Percentiles rank a stretch among this genome's conserved stretches.
phyloP scores from a whole-genome alignment of 2,888 invertebrate genomes.

The Ormia ochracea region DNA sequence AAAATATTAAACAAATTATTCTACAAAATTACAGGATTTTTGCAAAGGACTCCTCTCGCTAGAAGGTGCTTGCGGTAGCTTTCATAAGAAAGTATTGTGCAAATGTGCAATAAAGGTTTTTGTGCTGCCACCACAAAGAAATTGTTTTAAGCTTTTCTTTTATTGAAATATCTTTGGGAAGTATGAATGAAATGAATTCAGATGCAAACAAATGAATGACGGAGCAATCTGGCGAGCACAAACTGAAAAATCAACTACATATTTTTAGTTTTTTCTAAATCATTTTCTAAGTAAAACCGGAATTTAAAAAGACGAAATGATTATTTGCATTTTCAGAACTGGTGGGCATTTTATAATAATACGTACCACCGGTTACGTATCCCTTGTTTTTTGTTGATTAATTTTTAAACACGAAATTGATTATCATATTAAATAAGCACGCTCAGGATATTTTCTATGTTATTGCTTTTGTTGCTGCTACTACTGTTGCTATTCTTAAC shows the following conservation, averaged over 20 bases:
- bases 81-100: constrained; percentile 15
- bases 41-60: background rate
- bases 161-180: constrained; percentile 47
- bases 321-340: background rate
- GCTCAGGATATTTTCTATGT: constrained; percentile 34
- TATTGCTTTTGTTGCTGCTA: too few species aligned
- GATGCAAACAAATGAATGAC: constrained; percentile 10
- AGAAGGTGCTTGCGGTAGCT: background rate
- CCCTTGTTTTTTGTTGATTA: constrained; percentile 54
- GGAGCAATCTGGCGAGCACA: background rate
- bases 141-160: constrained; percentile 47
- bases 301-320: background rate
- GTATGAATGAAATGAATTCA: constrained; percentile 6
- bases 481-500: constrained; percentile 4
- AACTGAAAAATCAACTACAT: too few species aligned
- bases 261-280: too few species aligned
- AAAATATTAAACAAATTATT: too few species aligned
- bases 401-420: constrained; percentile 57
- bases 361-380: background rate
- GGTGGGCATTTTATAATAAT: background rate
- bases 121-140: constrained; percentile 55
- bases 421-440: constrained; percentile 56
- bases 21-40: background rate
- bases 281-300: background rate
- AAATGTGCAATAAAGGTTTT: constrained; percentile 37